Evolutionary conservation across 1,140 invertebrate species (phyloP).

Genomic region (Brachionus asplanchnoidis): DNA sequence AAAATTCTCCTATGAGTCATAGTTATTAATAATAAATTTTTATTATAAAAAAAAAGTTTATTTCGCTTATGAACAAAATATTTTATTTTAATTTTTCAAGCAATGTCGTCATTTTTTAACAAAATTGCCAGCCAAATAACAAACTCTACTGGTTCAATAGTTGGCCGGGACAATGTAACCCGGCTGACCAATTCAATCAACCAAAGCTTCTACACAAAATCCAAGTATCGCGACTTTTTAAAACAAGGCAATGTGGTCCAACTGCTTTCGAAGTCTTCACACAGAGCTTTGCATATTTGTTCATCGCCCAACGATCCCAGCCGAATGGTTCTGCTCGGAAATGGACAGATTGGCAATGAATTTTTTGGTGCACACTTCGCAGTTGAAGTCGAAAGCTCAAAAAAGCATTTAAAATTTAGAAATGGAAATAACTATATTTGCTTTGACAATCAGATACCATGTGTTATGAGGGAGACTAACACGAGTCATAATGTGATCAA

Average conservation of each 20-base stretch:
- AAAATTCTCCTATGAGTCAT: neutral
- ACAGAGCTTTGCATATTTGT: conserved; percentile 22
- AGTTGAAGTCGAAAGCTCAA: neutral
- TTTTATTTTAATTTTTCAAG: neutral
- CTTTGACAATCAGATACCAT: conserved; percentile 27
- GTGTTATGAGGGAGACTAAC: conserved; percentile 13
- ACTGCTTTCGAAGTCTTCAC: neutral
- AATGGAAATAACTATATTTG: conserved; percentile 16
- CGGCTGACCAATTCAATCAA: conserved; percentile 18
- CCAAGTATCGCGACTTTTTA: conserved; percentile 34
- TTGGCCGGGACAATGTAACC: conserved; percentile 18
- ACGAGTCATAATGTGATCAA: neutral
- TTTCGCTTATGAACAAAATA: neutral
- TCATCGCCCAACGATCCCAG: conserved; percentile 1
- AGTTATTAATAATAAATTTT: neutral
- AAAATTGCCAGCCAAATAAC: conserved; percentile 27
- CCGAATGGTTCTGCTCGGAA: conserved; percentile 8
- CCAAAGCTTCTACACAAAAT: neutral
- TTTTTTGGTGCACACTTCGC: neutral
- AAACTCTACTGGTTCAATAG: neutral
- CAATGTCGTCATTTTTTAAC: conserved; percentile 36
- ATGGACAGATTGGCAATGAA: conserved; percentile 28
- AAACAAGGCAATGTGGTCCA: conserved; percentile 22
- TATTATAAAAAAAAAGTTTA: neutral
- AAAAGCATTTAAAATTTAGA: conserved; percentile 29